Percentiles rank a stretch among this genome's conserved stretches.
phyloP scores from a whole-genome alignment of 2,113 vertebrate genomes.

The Serranochromis macrocephalus region DNA sequence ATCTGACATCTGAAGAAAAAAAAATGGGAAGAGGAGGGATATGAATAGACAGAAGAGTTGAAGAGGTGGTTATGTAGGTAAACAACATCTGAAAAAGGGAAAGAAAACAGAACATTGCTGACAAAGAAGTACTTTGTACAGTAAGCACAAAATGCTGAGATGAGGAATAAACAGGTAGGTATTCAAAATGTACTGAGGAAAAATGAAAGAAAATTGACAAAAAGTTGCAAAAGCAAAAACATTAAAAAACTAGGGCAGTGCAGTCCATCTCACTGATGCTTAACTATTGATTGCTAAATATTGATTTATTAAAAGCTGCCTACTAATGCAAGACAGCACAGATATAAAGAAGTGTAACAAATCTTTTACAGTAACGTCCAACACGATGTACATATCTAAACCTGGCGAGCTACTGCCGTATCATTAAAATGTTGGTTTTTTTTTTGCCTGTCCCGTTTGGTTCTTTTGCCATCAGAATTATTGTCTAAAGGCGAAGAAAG shows the following conservation, averaged over 20 bases:
- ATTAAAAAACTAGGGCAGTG: neutral
- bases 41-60: neutral
- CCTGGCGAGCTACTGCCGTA: neutral
- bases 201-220: neutral
- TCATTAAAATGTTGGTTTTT: too few relatives aligned
- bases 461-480: too few relatives aligned
- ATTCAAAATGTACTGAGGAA: neutral
- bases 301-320: neutral
- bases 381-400: neutral
- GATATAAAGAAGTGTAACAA: neutral
- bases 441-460: too few relatives aligned
- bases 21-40: neutral
- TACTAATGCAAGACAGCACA: neutral
- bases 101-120: conserved; percentile 14
- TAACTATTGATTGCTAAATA: neutral
- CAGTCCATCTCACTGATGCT: neutral
- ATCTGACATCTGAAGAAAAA: neutral
- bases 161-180: neutral
- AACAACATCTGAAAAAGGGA: neutral
- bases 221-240: neutral
- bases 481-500: too few relatives aligned
- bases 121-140: conserved; percentile 3
- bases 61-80: neutral
- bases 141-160: neutral
- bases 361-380: neutral